Evolutionary conservation across 2,888 invertebrate species (phyloP), one percentile per base, ranked within the genome.

Genomic region (Andrena marginata): DNA sequence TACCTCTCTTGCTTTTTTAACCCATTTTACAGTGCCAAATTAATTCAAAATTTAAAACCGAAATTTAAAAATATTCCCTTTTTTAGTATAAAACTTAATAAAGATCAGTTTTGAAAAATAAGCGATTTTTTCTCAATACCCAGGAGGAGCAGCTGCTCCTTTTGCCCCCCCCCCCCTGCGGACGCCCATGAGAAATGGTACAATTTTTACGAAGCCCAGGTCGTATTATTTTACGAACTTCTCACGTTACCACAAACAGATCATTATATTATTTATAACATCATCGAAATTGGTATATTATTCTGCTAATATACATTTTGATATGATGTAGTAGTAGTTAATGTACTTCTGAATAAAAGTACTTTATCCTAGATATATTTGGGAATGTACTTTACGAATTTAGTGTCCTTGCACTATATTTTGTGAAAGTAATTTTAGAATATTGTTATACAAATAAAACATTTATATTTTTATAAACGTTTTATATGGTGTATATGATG

Each of bases 391-490:
- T 51, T 73, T 56, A 56, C 10, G 60, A 42, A 31, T 13, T 62
- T 35, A 54, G 0, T 64, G 16, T 2, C 29, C 6, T 35, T 13
- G 20, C 20, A 67, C n/a, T n/a, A 10, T 23, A 2, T 35, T 42
- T 10, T 68, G 13, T 1, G 8, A 68, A 69, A 10, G 4, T 4
- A 48, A 48, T 33, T 49, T 13, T 3, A 49, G n/a, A 35, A 29
- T 59, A 35, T 51, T 74, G 2, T 65, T 67, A n/a, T 10, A 49
- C 6, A 26, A 69, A 63, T 23, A 7, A 35, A 64, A 29, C 56
- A 42, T 77, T 77, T 69, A 29, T 79, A 79, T 59, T 79, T 79
- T 79, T 77, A n/a, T 79, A 79, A 31, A 31, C 62, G 29, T 62
- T 42, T 67, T 75, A 49, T 56, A 42, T 48, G 31, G 3, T 42